These are phyloP conservation scores for Sphecodes monilicornis DNA, from an alignment of 2,888 invertebrate species.

Conservation along the genomic window DNA sequence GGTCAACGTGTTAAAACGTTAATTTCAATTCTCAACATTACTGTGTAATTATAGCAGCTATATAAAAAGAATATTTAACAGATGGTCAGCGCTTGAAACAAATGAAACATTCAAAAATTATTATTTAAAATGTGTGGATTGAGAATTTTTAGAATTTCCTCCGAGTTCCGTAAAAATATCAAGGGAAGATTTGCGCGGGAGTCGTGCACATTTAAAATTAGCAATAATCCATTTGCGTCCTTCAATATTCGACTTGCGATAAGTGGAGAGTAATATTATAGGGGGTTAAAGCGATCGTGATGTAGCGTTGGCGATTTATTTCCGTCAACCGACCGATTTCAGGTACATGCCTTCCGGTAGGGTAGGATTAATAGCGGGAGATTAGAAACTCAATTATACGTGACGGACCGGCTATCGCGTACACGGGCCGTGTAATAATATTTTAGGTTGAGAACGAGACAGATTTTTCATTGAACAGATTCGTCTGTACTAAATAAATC, in stretches of 20 bases:
- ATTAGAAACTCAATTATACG: conserved; percentile 72
- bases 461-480: conserved; percentile 35
- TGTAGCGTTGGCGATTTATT: conserved; percentile 67
- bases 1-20: no score
- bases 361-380: conserved; percentile 63
- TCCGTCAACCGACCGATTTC: conserved; percentile 59
- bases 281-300: conserved; percentile 53
- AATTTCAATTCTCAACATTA: no score
- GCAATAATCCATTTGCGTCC: neutral
- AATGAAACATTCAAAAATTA: neutral
- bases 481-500: neutral
- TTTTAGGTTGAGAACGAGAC: conserved; percentile 37
- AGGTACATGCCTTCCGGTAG: conserved; percentile 59
- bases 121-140: neutral
- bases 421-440: conserved; percentile 59
- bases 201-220: neutral
- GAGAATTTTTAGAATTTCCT: neutral
- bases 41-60: no score
- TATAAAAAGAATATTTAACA: neutral
- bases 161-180: neutral
- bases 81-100: neutral
- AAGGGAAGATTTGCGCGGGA: neutral
- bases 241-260: conserved; percentile 51
- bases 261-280: conserved; percentile 64
- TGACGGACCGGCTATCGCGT: conserved; percentile 48